Base-by-base conservation (phyloP, 2,113 vertebrate genomes). In the Mustela lutreola region DNA sequence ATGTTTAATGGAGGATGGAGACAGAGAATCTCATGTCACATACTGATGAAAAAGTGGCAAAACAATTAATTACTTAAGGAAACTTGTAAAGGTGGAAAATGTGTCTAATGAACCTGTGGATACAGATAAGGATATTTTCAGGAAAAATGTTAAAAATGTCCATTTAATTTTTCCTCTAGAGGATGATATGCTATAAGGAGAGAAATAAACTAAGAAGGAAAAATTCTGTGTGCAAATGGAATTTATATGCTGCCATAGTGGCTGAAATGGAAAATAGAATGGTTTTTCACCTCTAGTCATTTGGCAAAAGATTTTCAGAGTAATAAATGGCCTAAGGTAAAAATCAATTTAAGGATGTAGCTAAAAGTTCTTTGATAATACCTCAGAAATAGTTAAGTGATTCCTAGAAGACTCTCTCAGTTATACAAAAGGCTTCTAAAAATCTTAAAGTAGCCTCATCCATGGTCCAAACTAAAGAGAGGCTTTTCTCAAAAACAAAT, bases 251-350 rank as follows among this genome's bases (percentile, higher is more conserved):
- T 45, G 42, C 2, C n/a, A n/a, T 22, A 16, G 45, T 56, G 63
- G 31, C 19, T 91, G 19, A 87, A 75, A 81, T 87, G 76, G 63
- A 81, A 90, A 76, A 39, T 18, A 82, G 81, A 86, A 81, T 24
- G 58, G 18, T 75, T 91, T 86, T 11, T 79, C 42, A 31, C 5
- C 18, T 8, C 48, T 63, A 71, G 10, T 58, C 65, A 33, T 86
- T 42, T 63, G 60, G 22, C 8, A 70, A 62, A 80, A 70, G 33
- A 81, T 58, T 82, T 88, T 96, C 21, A 80, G n/a, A 63, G 92
- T 60, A 73, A 58, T n/a, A 96, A 91, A 86, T 39, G 65, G n/a
- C 28, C 28, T 71, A 91, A 80, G 22, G 36, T 81, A 81, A 91
- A 94, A 91, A 80, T 56, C 21, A 91, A 60, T 73, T 91, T 45